Percentiles rank a stretch among this genome's conserved stretches.
phyloP scores from a whole-genome alignment of 2,888 invertebrate genomes.

The Amphimallon solstitiale region DNA sequence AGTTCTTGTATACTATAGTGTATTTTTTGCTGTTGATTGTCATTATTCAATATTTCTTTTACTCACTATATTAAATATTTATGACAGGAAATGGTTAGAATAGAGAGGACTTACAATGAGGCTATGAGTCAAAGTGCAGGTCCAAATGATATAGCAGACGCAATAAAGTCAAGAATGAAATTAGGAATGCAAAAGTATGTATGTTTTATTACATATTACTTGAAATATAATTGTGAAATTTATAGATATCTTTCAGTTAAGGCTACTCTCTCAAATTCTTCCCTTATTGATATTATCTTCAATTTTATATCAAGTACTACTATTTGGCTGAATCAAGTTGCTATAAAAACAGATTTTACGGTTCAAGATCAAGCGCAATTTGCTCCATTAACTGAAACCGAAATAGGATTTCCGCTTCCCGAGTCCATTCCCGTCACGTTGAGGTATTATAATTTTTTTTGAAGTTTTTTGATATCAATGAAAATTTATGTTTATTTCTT shows the following conservation, averaged over 20 bases:
- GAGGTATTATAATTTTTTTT: conserved; percentile 67
- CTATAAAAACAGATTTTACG: conserved; percentile 64
- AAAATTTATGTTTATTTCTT: background rate
- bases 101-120: conserved; percentile 80
- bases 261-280: conserved; percentile 80
- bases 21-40: no score
- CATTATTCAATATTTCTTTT: no score
- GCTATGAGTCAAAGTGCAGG: conserved; percentile 68
- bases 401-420: conserved; percentile 73
- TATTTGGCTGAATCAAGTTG: conserved; percentile 88
- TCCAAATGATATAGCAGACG: conserved; percentile 68
- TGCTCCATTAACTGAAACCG: conserved; percentile 69
- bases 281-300: conserved; percentile 75
- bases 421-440: conserved; percentile 74
- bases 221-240: conserved; percentile 39
- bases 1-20: no score
- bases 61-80: conserved; percentile 3
- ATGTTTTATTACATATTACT: background rate
- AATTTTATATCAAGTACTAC: conserved; percentile 85
- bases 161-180: conserved; percentile 71
- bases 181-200: conserved; percentile 73
- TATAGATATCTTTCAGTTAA: conserved; percentile 76
- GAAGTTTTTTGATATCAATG: background rate
- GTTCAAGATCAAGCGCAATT: conserved; percentile 63
- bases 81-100: conserved; percentile 71